phyloP scores from a whole-genome alignment of 2,888 invertebrate genomes.

The Drosophila bunnanda region DNA sequence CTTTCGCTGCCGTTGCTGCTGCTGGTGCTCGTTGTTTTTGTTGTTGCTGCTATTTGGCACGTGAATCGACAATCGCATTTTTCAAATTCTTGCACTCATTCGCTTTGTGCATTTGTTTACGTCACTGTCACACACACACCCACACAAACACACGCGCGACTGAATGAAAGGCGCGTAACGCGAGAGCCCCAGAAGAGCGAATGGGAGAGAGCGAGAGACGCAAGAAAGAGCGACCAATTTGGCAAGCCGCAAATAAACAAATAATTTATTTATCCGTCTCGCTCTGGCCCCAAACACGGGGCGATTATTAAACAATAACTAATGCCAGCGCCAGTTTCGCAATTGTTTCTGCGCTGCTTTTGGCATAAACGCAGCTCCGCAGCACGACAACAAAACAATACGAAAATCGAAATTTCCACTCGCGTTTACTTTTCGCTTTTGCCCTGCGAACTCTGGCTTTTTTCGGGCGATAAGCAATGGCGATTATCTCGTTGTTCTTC shows the following conservation, averaged over 20 bases:
- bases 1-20: not conserved
- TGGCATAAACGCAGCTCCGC: conserved; percentile 21
- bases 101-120: conserved; percentile 67
- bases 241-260: conserved; percentile 39
- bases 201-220: conserved; percentile 43
- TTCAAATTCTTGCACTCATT: conserved; percentile 50
- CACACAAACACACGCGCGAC: conserved; percentile 2
- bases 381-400: conserved; percentile 39
- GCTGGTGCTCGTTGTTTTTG: conserved; percentile 5
- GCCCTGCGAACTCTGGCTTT: conserved; percentile 14
- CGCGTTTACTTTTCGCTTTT: conserved; percentile 31
- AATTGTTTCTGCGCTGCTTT: conserved; percentile 22
- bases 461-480: conserved; percentile 14
- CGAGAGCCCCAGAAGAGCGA: conserved; percentile 52
- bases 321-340: conserved; percentile 27
- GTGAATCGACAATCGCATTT: conserved; percentile 61
- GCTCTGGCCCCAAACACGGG: conserved; percentile 15
- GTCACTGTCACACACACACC: conserved; percentile 57
- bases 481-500: conserved; percentile 10
- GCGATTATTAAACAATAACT: conserved; percentile 49
- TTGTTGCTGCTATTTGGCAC: conserved; percentile 58
- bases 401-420: conserved; percentile 76
- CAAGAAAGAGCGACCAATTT: conserved; percentile 30
- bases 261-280: conserved; percentile 41
- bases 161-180: conserved; percentile 50